Evolutionary conservation across 2,888 invertebrate genomes (phyloP), one percentile per base, ranked within the genome.

Genomic region (Nemurella pictetii): DNA sequence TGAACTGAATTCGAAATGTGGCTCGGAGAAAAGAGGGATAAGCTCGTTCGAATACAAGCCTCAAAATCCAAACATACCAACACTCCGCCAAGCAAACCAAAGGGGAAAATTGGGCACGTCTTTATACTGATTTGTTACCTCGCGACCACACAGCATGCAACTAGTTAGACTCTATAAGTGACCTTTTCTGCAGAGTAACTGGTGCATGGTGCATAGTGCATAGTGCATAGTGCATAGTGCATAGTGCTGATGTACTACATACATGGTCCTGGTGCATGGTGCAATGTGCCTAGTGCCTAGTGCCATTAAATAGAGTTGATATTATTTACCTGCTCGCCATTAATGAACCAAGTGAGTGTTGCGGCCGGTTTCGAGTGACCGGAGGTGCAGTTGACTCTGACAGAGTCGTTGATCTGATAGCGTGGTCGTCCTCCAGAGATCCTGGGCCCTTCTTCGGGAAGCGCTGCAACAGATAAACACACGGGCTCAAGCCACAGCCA

Each of bases 331-430:
- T 94, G 95, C 89, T 96, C 95, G 30, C 96, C 96, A 90, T 97
- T 97, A 91, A 97, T 95, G 92, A 95, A 95, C 97, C 97, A 97
- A 87, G 94, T 94, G 85, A 97, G 93, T 89, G 94, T 93, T 85
- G 96, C 96, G 20, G 96, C 95, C 5, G 97, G 97, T 88, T 95
- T 94, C 78, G 96, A 96, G 87, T 94, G 92, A 25, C 95, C 95
- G 72, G 96, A 96, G 5, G 96, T 96, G 91, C 97, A 97, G 91
- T 96, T 96, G 87, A 96, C 95, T 87, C 94, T 93, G 36, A 97
- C 96, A 81, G 93, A 92, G 89, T 97, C 96, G 20, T 95, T 95
- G 86, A 95, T 94, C 90, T 96, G 95, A 91, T 97, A 97, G 86
- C 96, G 94, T 26, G 95, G 94, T 87, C 94, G 93, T 35, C 96